phyloP scores from a whole-genome alignment of 2,113 vertebrate genomes.

The Nycticebus coucang region DNA sequence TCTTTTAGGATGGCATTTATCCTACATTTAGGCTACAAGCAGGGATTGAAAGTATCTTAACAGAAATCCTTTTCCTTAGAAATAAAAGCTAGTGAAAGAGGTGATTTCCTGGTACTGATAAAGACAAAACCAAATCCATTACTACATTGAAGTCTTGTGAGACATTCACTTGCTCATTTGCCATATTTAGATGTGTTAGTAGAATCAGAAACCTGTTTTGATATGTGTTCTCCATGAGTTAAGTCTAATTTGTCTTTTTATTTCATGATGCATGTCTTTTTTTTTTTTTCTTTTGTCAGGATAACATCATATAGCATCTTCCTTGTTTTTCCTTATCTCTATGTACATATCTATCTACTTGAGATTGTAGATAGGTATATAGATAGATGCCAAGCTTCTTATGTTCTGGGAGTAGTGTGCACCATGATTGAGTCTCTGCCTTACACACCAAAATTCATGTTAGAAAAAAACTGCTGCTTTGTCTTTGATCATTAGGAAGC shows the following conservation, averaged over 20 bases:
- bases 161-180: slow-evolving; percentile 72
- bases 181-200: slow-evolving; percentile 77
- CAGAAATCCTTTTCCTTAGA: slow-evolving; percentile 68
- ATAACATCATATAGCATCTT: slow-evolving; percentile 86
- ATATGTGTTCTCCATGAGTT: slow-evolving; percentile 83
- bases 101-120: slow-evolving; percentile 60
- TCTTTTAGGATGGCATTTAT: slow-evolving; percentile 44
- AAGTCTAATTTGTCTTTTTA: slow-evolving; percentile 85
- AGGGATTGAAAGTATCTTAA: slow-evolving; percentile 41
- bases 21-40: not conserved
- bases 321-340: slow-evolving; percentile 77
- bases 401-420: slow-evolving; percentile 71
- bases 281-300: slow-evolving; percentile 88
- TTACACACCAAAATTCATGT: slow-evolving; percentile 65
- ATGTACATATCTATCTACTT: slow-evolving; percentile 75
- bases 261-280: slow-evolving; percentile 87
- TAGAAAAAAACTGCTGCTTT: slow-evolving; percentile 51
- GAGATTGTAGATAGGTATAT: slow-evolving; percentile 75
- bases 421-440: slow-evolving; percentile 81
- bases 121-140: slow-evolving; percentile 45
- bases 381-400: slow-evolving; percentile 79
- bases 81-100: slow-evolving; percentile 56
- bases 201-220: slow-evolving; percentile 68
- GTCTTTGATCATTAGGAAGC: slow-evolving; percentile 50
- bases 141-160: slow-evolving; percentile 60